Evolutionary conservation across 2,888 invertebrate species (phyloP).

Genomic region (Acleris holmiana): DNA sequence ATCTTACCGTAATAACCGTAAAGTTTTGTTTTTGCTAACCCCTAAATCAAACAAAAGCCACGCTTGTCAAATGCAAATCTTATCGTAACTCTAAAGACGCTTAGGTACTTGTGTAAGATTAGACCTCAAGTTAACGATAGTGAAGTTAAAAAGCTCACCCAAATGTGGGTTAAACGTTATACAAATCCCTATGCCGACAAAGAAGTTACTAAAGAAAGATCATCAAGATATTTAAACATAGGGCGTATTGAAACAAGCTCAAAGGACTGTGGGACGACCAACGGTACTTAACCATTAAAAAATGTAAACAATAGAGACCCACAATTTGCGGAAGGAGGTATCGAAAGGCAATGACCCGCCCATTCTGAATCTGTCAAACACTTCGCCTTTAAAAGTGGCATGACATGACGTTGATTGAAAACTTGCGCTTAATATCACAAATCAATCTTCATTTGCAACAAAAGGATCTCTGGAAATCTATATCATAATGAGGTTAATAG

Average conservation of each 20-base stretch:
- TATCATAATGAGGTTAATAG: constrained; percentile 62
- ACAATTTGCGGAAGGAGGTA: constrained; percentile 52
- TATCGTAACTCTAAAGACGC: constrained; percentile 7
- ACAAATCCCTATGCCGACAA: constrained; percentile 17
- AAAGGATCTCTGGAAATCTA: constrained; percentile 55
- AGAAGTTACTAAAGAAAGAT: constrained; percentile 14
- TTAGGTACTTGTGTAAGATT: constrained; percentile 12
- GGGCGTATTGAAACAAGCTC: constrained; percentile 45
- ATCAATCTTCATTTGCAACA: constrained; percentile 56
- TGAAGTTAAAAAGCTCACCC: constrained; percentile 3
- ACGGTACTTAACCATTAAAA: constrained; percentile 59
- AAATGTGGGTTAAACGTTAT: neutral
- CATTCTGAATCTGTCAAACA: constrained; percentile 51
- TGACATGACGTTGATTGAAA: constrained; percentile 54
- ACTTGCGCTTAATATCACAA: constrained; percentile 42
- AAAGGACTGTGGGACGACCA: constrained; percentile 49
- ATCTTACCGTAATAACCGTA: neutral
- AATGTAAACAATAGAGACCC: constrained; percentile 55
- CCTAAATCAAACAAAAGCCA: neutral
- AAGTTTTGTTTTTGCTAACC: constrained; percentile 26
- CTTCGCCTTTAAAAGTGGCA: constrained; percentile 43
- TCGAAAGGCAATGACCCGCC: constrained; percentile 49
- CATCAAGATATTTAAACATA: constrained; percentile 33
- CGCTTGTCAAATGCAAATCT: constrained; percentile 1
- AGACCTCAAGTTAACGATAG: constrained; percentile 1